Evolutionary conservation across 2,797 vertebrate species (phyloP), one percentile per base, ranked within the genome.

Genomic region (Myotis daubentonii): DNA sequence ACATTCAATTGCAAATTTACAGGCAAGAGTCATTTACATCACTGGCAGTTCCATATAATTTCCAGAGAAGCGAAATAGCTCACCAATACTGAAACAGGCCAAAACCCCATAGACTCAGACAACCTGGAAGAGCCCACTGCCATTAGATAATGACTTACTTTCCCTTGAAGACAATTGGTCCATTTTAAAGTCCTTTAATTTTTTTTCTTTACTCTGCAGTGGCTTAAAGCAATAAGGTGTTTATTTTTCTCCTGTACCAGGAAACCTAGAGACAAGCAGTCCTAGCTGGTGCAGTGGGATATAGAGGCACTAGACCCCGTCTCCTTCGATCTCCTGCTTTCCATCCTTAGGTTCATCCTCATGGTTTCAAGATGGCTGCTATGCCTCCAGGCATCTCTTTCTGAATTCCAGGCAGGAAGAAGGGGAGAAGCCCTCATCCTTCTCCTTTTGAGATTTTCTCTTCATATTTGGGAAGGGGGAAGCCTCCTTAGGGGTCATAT

Each of bases 1-100:
- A 93, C 91, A 97, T 85, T 94, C 53, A 94, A 94, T 93, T 95
- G 80, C 86, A 94, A 86, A 38, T 94, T 96, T 96, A 93, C 92
- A 72, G 60, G 88, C 60, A 93, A 94, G 68, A 94, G 38, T 87
- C 33, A 87, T 91, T 95, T 95, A 51, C 87, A 79, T 93, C 93
- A 51, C 81, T 90, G 71, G 72, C 79, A 62, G 87, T 89, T 87
- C 79, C 70, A 47, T 62, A 16, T 79, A 89, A 93, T 95, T 94
- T 87, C 71, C 49, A 93, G 87, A 89, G 55, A 30, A 71, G 23
- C 75, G 53, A 91, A 95, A 81, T 72, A 80, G n/a, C 84, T 95
- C 66, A 70, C 55, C 20, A 76, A 79, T 17, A 66, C 47, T 30
- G 62, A 85, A 83, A 75, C 13, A 17, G 51, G 19, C 49, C 81